A percentile compares a stretch with the other conserved stretches of the same genome.
These are phyloP conservation scores for Amblyjoppa proteus DNA, from an alignment of 2,888 invertebrate species.

Conservation along the genomic window DNA sequence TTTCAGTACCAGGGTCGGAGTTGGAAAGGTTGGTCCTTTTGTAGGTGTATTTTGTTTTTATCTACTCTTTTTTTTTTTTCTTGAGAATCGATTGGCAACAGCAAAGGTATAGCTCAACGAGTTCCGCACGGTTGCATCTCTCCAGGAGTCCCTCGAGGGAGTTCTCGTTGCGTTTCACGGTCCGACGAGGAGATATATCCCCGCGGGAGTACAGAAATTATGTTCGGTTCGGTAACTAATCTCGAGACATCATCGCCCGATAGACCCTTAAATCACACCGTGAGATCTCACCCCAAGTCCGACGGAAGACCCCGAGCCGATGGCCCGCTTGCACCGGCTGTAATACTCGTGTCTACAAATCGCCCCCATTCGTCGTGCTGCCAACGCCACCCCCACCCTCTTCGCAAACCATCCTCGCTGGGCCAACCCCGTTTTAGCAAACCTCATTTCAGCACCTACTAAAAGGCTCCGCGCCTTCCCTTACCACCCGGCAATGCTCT, in stretches of 20 bases:
- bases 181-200: conserved; percentile 18
- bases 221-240: conserved; percentile 79
- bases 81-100: background rate
- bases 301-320: conserved; percentile 51
- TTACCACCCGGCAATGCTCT: no score
- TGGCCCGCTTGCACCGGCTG: conserved; percentile 67
- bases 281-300: conserved; percentile 69
- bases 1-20: background rate
- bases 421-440: conserved; percentile 38
- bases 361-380: conserved; percentile 79
- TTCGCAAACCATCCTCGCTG: conserved; percentile 51
- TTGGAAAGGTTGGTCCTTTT: background rate
- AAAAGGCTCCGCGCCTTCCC: conserved; percentile 4
- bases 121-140: conserved; percentile 24
- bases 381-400: conserved; percentile 72
- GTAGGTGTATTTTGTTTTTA: background rate
- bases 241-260: conserved; percentile 81
- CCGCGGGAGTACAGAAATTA: conserved; percentile 74
- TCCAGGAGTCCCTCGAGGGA: conserved; percentile 4
- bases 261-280: conserved; percentile 80
- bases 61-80: background rate
- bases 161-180: conserved; percentile 20
- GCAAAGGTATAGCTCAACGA: background rate
- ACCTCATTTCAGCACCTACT: conserved; percentile 38
- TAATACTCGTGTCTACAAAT: conserved; percentile 81